Evolutionary conservation across 2,113 vertebrate species (phyloP), one percentile per base, ranked within the genome.

Genomic region (Xyrauchen texanus): DNA sequence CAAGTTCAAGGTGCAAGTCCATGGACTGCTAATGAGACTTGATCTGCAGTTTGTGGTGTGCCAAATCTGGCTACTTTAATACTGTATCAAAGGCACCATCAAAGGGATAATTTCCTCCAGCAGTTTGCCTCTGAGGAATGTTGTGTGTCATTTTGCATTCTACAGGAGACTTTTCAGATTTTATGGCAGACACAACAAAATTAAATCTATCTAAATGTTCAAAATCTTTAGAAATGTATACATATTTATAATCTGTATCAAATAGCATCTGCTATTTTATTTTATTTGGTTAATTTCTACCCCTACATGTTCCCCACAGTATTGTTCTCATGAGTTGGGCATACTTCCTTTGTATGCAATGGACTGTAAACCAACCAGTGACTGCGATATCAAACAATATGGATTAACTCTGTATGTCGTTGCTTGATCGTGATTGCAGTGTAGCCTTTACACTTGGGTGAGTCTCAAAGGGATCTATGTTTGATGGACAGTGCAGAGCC

Each of bases 11-110:
- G 79, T 74, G 58, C 64, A 49, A 65, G n/a, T 76, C 65, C 57
- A 46, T 63, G 65, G 44, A 74, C 65, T 60, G 52, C 79, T 84
- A 81, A 81, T 79, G 79, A 84, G 79, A 84, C 79, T 75, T 65
- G 21, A 34, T 34, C 21, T 34, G 60, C 42, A 12, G 69, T 55
- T 62, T 78, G 70, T 13, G 60, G 46, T 78, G 53, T 58, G 80
- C 66, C 72, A 76, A 77, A 67, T 75, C 68, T 52, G 52, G 65
- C 72, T 84, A 81, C 79, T 84, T 81, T 81, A 84, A 84, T 78
- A 78, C 53, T 47, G 45, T 75, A 81, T 84, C 83, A 84, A 74
- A 84, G 82, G 55, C 57, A 45, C 75, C 64, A 84, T 81, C 79
- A 75, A 81, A 84, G 75, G 64, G 16, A 53, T 81, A 68, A 81